Conservation (phyloP, 2,888 invertebrate species). For the Diaphora mendica region DNA sequence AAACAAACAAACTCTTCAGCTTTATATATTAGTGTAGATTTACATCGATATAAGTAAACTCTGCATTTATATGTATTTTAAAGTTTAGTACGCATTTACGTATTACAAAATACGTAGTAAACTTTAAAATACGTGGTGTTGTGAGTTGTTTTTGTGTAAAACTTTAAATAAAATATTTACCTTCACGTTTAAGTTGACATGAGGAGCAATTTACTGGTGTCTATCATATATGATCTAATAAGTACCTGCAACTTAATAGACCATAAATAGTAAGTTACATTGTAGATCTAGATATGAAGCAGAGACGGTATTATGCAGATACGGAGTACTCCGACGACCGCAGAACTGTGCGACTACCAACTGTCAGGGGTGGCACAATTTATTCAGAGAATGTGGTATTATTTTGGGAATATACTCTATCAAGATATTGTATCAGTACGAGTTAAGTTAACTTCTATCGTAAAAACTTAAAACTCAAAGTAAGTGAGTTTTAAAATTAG, state of each 20-base stretch:
- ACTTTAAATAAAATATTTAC: too few species aligned
- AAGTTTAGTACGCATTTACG: too few species aligned
- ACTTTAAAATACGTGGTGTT: too few species aligned
- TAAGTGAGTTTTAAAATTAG: too few species aligned
- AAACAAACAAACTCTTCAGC: too few species aligned
- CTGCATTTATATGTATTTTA: too few species aligned
- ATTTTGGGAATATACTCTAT: not conserved
- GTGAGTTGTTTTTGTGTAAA: too few species aligned
- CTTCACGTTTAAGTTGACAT: not conserved
- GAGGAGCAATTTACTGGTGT: not conserved
- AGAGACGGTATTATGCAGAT: not conserved
- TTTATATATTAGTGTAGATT: too few species aligned
- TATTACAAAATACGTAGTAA: too few species aligned
- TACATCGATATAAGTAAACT: too few species aligned
- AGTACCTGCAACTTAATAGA: not conserved
- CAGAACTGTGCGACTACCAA: constrained; percentile 17
- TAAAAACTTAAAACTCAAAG: too few species aligned
- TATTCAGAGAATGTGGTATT: not conserved
- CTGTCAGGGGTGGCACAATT: constrained; percentile 12
- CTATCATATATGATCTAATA: not conserved
- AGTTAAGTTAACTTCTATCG: not conserved
- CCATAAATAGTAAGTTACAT: not conserved
- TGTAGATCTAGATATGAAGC: not conserved
- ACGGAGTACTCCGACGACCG: constrained; percentile 17
- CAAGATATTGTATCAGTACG: not conserved